Conservation (phyloP, 2,797 vertebrate species). For the Crocidura indochinensis region DNA sequence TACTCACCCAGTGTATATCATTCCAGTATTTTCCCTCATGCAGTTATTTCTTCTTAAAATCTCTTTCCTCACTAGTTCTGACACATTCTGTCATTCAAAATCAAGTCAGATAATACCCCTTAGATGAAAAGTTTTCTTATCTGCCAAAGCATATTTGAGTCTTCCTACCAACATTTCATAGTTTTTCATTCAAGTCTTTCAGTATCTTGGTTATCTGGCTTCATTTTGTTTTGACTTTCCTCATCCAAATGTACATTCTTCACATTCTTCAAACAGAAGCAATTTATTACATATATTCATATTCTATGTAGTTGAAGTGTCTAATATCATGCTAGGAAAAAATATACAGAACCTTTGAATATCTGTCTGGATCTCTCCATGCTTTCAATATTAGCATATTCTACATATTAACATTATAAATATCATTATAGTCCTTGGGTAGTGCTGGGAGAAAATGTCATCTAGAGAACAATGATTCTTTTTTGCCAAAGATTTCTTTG, state of each 20-base stretch:
- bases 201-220: neutral
- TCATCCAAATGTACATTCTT: neutral
- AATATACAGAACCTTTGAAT: too few relatives aligned
- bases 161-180: neutral
- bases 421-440: neutral
- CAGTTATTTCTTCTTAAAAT: conserved; percentile 18
- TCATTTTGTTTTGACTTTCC: neutral
- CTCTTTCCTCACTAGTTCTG: neutral
- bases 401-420: neutral
- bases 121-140: neutral
- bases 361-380: too few relatives aligned
- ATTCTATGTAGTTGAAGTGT: neutral
- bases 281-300: neutral
- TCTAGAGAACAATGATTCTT: conserved; percentile 29
- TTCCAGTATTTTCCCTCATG: neutral
- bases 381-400: neutral
- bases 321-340: neutral
- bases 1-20: neutral
- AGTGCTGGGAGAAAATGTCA: neutral
- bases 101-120: neutral
- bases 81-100: neutral
- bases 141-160: neutral
- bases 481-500: neutral
- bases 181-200: conserved; percentile 1
- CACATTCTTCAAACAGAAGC: neutral